Base-by-base conservation (phyloP, 2,888 invertebrate genomes). In the Idaea biselata region DNA sequence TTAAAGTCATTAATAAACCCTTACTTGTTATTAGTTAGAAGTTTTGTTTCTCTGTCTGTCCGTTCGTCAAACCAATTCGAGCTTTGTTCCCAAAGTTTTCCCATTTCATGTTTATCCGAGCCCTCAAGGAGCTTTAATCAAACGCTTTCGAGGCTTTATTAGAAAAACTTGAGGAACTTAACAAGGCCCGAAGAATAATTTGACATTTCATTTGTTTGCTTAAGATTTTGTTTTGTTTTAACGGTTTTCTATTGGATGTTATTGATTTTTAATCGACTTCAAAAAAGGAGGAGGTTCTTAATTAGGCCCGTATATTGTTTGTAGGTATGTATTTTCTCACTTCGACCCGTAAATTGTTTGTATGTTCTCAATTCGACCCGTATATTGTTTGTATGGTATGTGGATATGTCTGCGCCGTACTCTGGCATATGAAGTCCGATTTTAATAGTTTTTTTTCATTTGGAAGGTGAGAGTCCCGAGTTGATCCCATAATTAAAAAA, bases 91-190 rank as follows among this genome's bases (percentile, higher is more conserved):
- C 70, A 66, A 81, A 81, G 75, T 82, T 82, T 82, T 78, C 77
- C 78, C 80, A 79, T 82, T 80, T 78, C 73, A 69, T 77, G 78
- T 80, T 80, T 78, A 80, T 75, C 74, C 76, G 61, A 69, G 71
- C 74, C 74, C 68, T 72, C 67, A 66, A 73, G 77, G 77, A 75
- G 76, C 73, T 80, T 80, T 80, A 80, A 82, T 82, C 79, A 82
- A 82, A 82, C 78, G 76, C 73, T 73, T 65, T 70, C 75, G 77
- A 75, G 73, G 77, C 73, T 82, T 82, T 80, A 80, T 79, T 76
- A 76, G 75, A 59, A 62, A 73, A 80, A 78, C 69, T 80, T 80
- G 2, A 11, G 7, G 44, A 60, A 66, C 65, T 66, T 60, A 61
- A 44, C 44, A 11, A 25, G 25, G 44, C 14, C 11, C 44, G 6